Conservation (phyloP, 2,113 vertebrate species). For the Glaucidium brasilianum region DNA sequence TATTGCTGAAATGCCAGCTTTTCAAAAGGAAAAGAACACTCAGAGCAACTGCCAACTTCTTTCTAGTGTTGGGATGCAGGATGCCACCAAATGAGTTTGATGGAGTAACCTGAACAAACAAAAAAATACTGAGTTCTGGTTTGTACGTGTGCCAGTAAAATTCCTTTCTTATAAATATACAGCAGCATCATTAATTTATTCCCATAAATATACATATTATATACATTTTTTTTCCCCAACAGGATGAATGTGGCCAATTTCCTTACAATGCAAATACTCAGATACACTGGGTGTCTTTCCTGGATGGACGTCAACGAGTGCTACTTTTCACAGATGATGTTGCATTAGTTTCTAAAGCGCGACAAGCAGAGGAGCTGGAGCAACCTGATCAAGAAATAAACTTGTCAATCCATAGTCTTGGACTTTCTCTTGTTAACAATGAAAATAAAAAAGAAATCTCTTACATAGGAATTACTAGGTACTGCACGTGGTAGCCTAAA, state of each 20-base stretch:
- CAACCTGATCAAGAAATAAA: constrained; percentile 89
- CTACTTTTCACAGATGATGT: constrained; percentile 94
- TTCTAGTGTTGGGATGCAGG: neutral
- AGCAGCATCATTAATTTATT: neutral
- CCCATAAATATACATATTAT: too few relatives aligned
- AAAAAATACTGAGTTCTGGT: neutral
- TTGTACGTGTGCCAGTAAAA: neutral
- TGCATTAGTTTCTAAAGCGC: constrained; percentile 88
- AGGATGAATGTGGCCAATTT: constrained; percentile 93
- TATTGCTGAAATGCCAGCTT: neutral
- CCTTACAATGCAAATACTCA: constrained; percentile 80
- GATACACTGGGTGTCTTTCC: constrained; percentile 94
- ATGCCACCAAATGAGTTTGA: neutral
- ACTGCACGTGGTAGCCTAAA: neutral
- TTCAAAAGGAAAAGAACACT: neutral
- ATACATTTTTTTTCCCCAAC: neutral
- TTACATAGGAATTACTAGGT: constrained; percentile 95
- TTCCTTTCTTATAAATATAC: neutral
- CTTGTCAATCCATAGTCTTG: constrained; percentile 90
- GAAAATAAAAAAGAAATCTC: constrained; percentile 87
- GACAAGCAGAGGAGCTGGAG: constrained; percentile 93
- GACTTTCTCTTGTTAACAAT: constrained; percentile 92
- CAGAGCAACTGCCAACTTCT: neutral
- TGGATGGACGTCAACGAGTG: constrained; percentile 92
- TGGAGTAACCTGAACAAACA: neutral